Evolutionary conservation across 2,888 invertebrate genomes (phyloP).

Genomic region (Eupithecia subfuscata): DNA sequence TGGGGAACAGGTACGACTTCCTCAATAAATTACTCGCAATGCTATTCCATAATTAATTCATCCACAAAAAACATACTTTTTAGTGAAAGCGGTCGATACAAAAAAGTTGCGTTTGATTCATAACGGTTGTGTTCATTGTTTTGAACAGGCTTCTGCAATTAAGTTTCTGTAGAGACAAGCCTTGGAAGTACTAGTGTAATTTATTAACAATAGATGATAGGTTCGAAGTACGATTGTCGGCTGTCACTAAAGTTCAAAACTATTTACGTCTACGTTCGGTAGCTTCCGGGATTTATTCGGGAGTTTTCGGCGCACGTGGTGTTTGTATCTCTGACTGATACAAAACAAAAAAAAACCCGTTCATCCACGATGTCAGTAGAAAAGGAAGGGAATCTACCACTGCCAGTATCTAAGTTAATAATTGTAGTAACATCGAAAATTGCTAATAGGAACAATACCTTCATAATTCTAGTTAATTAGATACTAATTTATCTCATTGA

Average conservation of each 20-base stretch:
- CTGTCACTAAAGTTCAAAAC: slow-evolving; percentile 65
- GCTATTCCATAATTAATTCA: slow-evolving; percentile 8
- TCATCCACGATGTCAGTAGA: neutral
- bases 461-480: neutral
- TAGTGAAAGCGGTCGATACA: neutral
- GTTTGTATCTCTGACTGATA: slow-evolving; percentile 57
- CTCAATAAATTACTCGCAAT: slow-evolving; percentile 57
- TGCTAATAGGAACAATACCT: neutral
- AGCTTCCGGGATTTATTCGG: slow-evolving; percentile 62
- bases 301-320: slow-evolving; percentile 73
- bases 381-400: neutral
- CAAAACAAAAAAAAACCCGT: neutral
- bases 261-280: slow-evolving; percentile 74
- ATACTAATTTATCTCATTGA: neutral
- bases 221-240: slow-evolving; percentile 60
- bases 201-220: slow-evolving; percentile 27
- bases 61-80: neutral
- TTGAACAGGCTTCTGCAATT: slow-evolving; percentile 26
- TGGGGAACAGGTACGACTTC: slow-evolving; percentile 81
- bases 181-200: slow-evolving; percentile 2
- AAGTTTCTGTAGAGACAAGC: slow-evolving; percentile 1
- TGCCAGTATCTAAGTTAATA: neutral
- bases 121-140: slow-evolving; percentile 22
- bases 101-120: slow-evolving; percentile 9
- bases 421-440: neutral